Evolutionary conservation across 2,113 vertebrate genomes (phyloP).

Genomic region (Centropristis striata): DNA sequence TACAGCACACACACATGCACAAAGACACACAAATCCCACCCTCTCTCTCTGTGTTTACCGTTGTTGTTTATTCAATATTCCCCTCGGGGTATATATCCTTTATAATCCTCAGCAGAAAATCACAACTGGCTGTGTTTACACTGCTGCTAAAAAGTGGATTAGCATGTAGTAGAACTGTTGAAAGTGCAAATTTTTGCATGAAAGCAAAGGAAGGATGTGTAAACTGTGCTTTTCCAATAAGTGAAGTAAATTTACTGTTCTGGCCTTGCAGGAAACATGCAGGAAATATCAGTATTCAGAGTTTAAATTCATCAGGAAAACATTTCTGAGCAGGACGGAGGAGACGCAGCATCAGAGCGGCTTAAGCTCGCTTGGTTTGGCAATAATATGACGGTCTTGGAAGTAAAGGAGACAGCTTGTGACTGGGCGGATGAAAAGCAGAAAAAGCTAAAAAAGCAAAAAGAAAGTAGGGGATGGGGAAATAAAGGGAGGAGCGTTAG

Average conservation of each 20-base stretch:
- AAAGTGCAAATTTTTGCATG: no score
- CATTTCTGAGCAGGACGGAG: constrained; percentile 24
- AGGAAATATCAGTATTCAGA: neutral
- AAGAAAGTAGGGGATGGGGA: neutral
- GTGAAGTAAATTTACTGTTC: no score
- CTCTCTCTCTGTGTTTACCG: constrained; percentile 29
- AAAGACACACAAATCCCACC: constrained; percentile 13
- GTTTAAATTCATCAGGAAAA: constrained; percentile 17
- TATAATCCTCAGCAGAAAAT: constrained; percentile 30
- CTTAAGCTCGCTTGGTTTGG: constrained; percentile 68
- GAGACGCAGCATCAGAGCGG: constrained; percentile 44
- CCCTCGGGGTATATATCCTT: constrained; percentile 11
- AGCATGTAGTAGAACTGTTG: neutral
- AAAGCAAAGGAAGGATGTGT: no score
- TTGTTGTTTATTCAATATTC: constrained; percentile 25
- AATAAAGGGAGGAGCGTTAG: constrained; percentile 49
- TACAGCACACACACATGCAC: neutral
- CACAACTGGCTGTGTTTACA: constrained; percentile 22
- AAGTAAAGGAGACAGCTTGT: constrained; percentile 63
- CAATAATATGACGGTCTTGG: constrained; percentile 60
- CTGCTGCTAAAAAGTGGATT: neutral
- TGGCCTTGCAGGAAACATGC: neutral
- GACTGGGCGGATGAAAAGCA: constrained; percentile 43
- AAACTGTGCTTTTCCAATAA: neutral
- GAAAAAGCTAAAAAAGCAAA: neutral